A percentile compares a stretch with the other conserved stretches of the same genome.
Conservation (phyloP, 2,888 invertebrate species). For the Polymixis flavicincta region DNA sequence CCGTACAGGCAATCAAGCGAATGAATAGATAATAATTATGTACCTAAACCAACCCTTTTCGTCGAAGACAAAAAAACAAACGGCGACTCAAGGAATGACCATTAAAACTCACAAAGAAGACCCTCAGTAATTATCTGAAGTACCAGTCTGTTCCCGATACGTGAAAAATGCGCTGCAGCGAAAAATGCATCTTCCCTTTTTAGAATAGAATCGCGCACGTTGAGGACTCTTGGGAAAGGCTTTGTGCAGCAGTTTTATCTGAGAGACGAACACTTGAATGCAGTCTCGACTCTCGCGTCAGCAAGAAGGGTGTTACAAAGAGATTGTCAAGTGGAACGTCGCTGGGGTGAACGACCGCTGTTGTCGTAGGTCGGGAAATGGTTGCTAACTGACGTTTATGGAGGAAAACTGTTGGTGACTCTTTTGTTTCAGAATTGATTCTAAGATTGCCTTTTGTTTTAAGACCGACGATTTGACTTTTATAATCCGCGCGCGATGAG, state of each 20-base stretch:
- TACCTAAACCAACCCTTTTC: background rate
- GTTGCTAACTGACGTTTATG: slow-evolving; percentile 38
- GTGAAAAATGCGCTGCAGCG: slow-evolving; percentile 59
- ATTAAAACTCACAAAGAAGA: slow-evolving; percentile 38
- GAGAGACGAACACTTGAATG: slow-evolving; percentile 72
- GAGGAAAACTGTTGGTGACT: background rate
- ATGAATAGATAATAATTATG: background rate
- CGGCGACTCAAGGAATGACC: background rate
- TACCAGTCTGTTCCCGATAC: slow-evolving; percentile 45
- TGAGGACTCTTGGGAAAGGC: slow-evolving; percentile 77
- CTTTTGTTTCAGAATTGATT: background rate
- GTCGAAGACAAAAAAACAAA: background rate
- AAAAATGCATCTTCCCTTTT: slow-evolving; percentile 79
- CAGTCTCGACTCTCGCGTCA: slow-evolving; percentile 67
- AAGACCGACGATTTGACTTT: background rate
- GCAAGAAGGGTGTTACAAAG: slow-evolving; percentile 66
- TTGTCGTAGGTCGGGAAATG: slow-evolving; percentile 70
- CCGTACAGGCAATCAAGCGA: background rate
- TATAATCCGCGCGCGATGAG: too few relatives aligned
- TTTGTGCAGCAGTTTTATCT: slow-evolving; percentile 83
- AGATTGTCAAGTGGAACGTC: slow-evolving; percentile 63
- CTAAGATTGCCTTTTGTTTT: background rate
- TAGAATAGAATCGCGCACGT: slow-evolving; percentile 80
- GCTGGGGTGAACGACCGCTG: slow-evolving; percentile 68
- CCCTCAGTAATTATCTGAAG: slow-evolving; percentile 52